phyloP scores from a whole-genome alignment of 2,797 vertebrate genomes.

The Podarcis siculus region DNA sequence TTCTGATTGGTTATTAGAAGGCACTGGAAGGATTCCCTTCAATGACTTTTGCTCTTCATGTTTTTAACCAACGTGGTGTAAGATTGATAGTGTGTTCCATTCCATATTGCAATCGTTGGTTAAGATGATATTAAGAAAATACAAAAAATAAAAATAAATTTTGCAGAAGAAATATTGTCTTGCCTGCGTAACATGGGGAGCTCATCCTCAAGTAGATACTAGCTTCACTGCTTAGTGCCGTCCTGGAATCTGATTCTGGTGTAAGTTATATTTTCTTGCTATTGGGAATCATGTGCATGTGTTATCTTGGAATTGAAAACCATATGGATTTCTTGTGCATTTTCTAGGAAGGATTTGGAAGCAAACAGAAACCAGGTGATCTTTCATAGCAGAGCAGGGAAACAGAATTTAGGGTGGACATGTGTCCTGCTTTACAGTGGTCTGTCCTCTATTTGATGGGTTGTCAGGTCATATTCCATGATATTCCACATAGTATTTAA shows the following conservation, averaged over 20 bases:
- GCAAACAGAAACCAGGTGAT: no score
- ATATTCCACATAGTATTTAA: no score
- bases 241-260: not conserved
- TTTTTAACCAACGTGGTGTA: no score
- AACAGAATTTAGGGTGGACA: not conserved
- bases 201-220: not conserved
- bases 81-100: not conserved
- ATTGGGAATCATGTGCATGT: not conserved
- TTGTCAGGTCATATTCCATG: no score
- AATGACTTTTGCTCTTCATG: no score
- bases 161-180: not conserved
- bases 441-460: no score
- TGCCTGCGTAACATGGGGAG: not conserved
- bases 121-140: not conserved
- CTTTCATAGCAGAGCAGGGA: no score
- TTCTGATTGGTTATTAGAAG: not conserved
- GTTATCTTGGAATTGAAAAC: not conserved
- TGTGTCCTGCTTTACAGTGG: no score
- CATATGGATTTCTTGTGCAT: not conserved
- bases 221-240: not conserved
- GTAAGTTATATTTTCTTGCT: no score
- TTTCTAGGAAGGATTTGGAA: not conserved
- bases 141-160: no score
- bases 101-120: not conserved
- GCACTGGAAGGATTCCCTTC: not conserved